phyloP scores from a whole-genome alignment of 2,113 vertebrate species.

The Leptocoma aspasia region DNA sequence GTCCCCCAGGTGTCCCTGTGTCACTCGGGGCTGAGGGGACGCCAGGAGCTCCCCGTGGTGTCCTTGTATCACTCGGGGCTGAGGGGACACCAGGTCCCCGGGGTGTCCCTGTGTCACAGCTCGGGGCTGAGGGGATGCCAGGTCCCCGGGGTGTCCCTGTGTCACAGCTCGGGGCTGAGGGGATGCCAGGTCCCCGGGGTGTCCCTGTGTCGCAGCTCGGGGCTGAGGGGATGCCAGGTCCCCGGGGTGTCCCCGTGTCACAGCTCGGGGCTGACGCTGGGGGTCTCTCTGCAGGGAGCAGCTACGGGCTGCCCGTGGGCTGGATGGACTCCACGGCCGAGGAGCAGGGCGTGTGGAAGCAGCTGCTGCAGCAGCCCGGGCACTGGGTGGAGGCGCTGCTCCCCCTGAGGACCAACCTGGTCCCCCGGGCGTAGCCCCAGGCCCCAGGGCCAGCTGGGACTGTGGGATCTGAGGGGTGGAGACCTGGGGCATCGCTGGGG shows the following conservation, averaged over 20 bases:
- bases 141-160: too few species aligned
- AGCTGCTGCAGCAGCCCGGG: slow-evolving; percentile 80
- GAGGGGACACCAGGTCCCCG: too few species aligned
- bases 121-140: too few species aligned
- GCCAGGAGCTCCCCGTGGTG: too few species aligned
- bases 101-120: too few species aligned
- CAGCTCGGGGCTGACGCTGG: neutral
- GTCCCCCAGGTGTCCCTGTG: too few species aligned
- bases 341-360: slow-evolving; percentile 81
- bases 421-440: slow-evolving; percentile 50
- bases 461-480: rapidly evolving
- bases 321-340: slow-evolving; percentile 96
- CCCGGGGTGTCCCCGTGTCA: rapidly evolving
- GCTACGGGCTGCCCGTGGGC: slow-evolving; percentile 85
- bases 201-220: too few species aligned
- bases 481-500: neutral
- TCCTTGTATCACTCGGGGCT: too few species aligned
- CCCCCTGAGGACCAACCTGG: slow-evolving; percentile 85
- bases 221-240: too few species aligned
- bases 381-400: slow-evolving; percentile 86
- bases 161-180: too few species aligned
- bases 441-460: rapidly evolving
- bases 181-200: too few species aligned
- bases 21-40: too few species aligned
- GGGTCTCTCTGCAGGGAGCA: slow-evolving; percentile 71